Evolutionary conservation across 2,113 vertebrate species (phyloP).

Genomic region (Rynchops niger): DNA sequence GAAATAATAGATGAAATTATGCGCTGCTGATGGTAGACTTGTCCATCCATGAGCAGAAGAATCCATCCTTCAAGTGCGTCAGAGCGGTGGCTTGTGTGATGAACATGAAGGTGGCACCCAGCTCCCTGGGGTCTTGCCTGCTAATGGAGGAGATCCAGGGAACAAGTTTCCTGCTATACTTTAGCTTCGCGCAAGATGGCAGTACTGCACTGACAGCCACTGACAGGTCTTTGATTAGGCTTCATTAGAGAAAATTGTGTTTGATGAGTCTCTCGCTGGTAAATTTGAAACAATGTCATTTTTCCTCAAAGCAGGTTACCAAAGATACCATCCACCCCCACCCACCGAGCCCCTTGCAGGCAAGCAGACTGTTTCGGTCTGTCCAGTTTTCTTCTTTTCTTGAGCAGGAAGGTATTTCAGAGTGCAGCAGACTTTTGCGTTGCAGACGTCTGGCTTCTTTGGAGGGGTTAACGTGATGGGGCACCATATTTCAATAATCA

Average conservation of each 20-base stretch:
- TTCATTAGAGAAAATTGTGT: accelerated
- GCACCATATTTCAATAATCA: neutral
- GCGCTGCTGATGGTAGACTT: neutral
- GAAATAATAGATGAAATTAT: neutral
- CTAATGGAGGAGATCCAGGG: accelerated
- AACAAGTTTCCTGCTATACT: neutral
- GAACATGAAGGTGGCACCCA: accelerated
- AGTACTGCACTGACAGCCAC: neutral
- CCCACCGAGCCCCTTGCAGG: neutral
- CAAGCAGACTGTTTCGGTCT: neutral
- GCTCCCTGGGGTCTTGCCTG: accelerated
- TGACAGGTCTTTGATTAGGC: neutral
- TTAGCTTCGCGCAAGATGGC: neutral
- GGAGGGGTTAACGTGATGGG: neutral
- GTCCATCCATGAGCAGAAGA: neutral
- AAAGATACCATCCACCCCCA: neutral
- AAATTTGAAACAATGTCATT: neutral
- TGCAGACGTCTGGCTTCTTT: neutral
- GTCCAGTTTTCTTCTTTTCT: neutral
- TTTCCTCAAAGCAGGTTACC: neutral
- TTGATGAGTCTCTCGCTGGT: neutral
- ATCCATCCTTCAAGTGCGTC: no score
- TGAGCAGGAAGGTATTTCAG: neutral
- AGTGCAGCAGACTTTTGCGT: no score
- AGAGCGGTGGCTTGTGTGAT: neutral